Base-by-base conservation (phyloP, 2,888 invertebrate genomes). In the Drymonia ruficornis region DNA sequence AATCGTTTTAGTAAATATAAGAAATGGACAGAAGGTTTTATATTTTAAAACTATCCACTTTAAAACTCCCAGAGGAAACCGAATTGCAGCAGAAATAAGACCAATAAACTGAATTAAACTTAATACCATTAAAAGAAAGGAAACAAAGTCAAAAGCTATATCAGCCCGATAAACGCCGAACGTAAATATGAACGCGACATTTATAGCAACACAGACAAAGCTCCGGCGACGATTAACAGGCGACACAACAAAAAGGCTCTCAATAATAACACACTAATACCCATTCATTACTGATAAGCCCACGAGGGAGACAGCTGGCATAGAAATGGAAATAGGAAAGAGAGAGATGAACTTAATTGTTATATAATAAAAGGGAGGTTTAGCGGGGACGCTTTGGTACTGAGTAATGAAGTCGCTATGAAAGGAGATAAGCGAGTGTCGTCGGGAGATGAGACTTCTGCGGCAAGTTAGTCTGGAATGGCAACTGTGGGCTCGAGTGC, bases 231-330 rank as follows among this genome's bases (percentile, higher is more conserved):
- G 69, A 65, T 63, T 65, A 69, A 62, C 56, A 56, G 63, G 63
- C 59, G 68, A 66, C 29, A 50, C 50, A 63, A 63, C 72, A 72
- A 71, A 69, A 75, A 72, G 70, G 65, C 66, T 68, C 61, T 68
- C 77, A 74, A 77, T 78, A 76, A 74, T 70, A 68, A 74, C 72
- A 76, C 71, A 74, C 69, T 78, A 77, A 77, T 70, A 67, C 74
- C 67, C 73, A 75, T 79, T 80, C 71, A 78, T 80, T 76, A 72
- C 67, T 67, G 73, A 71, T 67, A 72, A 70, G 66, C 50, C 62
- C 13, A n/a, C 23, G 58, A 69, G 55, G 31, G 67, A 59, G 69
- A 75, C 42, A 44, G 43, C 18, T 16, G 31, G 15, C 67, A 48
- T 23, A 4, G 12, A 7, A 6, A 8, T 4, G 9, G 15, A 5